Percentiles rank a stretch among this genome's conserved stretches.
These are phyloP conservation scores for Chrysaora quinquecirrha DNA, from an alignment of 30 jellyfish, hydroid and myxozoan species.

Conservation along the genomic window DNA sequence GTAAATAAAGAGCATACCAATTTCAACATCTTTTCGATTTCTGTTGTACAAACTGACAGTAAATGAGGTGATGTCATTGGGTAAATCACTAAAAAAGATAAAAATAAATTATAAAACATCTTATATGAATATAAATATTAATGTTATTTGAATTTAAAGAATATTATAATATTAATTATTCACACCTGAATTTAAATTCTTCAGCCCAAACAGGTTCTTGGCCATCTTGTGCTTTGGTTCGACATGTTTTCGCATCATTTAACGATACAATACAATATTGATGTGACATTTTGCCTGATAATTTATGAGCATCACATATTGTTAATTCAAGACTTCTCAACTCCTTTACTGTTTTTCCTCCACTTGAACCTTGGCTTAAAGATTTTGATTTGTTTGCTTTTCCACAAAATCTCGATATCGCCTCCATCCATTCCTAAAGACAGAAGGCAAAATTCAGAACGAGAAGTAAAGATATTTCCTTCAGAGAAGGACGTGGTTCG, in stretches of 20 bases:
- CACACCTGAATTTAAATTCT: slow-evolving; percentile 89
- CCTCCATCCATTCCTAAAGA: slow-evolving; percentile 97
- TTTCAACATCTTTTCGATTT: slow-evolving; percentile 85
- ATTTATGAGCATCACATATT: slow-evolving; percentile 94
- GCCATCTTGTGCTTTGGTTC: slow-evolving; percentile 96
- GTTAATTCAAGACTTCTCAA: slow-evolving; percentile 85
- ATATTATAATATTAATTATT: no score
- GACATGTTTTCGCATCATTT: slow-evolving; percentile 92
- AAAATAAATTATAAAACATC: no score
- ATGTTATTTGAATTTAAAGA: no score
- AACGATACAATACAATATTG: slow-evolving; percentile 93
- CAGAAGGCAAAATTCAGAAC: no score
- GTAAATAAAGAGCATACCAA: no score
- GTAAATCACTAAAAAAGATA: slow-evolving; percentile 76
- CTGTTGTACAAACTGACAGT: slow-evolving; percentile 89
- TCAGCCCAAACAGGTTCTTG: slow-evolving; percentile 98
- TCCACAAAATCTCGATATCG: slow-evolving; percentile 87
- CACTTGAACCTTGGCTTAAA: slow-evolving; percentile 12
- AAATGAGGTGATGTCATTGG: slow-evolving; percentile 90
- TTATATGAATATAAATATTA: no score
- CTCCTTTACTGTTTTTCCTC: slow-evolving; percentile 74
- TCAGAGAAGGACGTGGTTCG: no score
- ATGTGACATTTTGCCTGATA: slow-evolving; percentile 79
- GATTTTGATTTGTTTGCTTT: slow-evolving; percentile 39
- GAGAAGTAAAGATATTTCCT: no score